Evolutionary conservation across 2,888 invertebrate species (phyloP).

Genomic region (Stenichneumon culpator): DNA sequence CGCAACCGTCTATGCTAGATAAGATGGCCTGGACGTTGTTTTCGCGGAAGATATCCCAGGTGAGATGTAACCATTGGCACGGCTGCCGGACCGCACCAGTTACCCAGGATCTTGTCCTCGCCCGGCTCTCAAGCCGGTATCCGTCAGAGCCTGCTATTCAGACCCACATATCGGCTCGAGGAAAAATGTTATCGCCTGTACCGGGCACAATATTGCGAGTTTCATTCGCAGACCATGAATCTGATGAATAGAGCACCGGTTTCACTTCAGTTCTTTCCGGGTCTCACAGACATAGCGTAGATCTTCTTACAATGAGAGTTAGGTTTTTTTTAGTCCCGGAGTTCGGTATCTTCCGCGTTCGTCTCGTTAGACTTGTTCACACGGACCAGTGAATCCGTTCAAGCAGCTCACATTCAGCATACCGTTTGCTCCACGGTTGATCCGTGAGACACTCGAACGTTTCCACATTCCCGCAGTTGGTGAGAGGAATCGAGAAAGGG

Average conservation of each 20-base stretch:
- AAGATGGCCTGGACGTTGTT: constrained; percentile 81
- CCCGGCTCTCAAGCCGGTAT: no score
- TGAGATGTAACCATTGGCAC: background rate
- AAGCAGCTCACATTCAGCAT: background rate
- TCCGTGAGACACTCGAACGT: constrained; percentile 7
- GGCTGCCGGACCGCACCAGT: no score
- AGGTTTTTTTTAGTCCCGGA: background rate
- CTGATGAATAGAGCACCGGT: no score
- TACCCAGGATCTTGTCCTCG: no score
- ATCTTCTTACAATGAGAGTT: background rate
- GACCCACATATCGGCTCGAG: no score
- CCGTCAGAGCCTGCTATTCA: no score
- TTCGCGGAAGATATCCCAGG: background rate
- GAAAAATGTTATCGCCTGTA: no score
- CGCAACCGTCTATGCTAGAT: background rate
- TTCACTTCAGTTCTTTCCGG: no score
- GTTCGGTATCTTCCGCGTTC: background rate
- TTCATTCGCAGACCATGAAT: no score
- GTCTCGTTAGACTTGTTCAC: background rate
- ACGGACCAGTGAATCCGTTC: background rate
- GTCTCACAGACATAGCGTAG: no score
- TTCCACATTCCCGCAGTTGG: background rate
- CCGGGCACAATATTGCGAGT: no score
- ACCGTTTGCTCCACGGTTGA: constrained; percentile 5
- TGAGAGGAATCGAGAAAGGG: background rate